These are phyloP conservation scores for Uropetala carovei DNA, from an alignment of 2,888 invertebrate species.

Conservation along the genomic window DNA sequence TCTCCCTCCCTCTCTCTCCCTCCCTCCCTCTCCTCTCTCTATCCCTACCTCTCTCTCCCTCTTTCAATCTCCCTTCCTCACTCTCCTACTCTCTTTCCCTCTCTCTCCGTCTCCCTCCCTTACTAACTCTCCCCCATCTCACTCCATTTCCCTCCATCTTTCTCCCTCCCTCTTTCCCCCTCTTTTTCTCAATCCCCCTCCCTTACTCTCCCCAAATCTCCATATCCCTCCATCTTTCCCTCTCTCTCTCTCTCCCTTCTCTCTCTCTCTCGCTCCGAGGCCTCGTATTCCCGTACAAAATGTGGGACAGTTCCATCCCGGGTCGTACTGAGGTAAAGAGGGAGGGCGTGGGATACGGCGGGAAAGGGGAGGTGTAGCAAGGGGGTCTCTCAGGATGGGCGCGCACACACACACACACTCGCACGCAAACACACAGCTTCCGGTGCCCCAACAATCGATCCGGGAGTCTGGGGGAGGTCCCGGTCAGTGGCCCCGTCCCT, in stretches of 20 bases:
- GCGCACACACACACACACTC: background rate
- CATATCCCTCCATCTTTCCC: too few species aligned
- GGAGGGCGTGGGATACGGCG: too few species aligned
- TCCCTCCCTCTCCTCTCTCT: too few species aligned
- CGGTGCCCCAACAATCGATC: constrained; percentile 30
- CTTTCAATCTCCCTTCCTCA: too few species aligned
- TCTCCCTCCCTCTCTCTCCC: too few species aligned
- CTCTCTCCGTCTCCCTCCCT: background rate
- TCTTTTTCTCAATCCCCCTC: too few species aligned
- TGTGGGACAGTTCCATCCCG: constrained; percentile 25
- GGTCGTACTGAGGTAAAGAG: background rate
- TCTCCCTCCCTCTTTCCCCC: background rate
- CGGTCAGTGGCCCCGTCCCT: background rate
- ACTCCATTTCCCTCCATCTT: background rate
- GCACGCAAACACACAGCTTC: background rate
- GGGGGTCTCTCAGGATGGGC: too few species aligned
- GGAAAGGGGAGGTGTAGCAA: too few species aligned
- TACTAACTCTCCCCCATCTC: background rate
- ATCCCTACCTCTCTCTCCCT: too few species aligned
- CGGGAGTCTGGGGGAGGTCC: background rate
- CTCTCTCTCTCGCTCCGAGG: background rate
- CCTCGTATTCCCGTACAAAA: background rate
- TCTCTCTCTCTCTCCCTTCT: background rate
- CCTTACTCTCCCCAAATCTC: too few species aligned
- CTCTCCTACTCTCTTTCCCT: too few species aligned